Conservation (phyloP, 2,113 vertebrate genomes). For the Bubo bubo region DNA sequence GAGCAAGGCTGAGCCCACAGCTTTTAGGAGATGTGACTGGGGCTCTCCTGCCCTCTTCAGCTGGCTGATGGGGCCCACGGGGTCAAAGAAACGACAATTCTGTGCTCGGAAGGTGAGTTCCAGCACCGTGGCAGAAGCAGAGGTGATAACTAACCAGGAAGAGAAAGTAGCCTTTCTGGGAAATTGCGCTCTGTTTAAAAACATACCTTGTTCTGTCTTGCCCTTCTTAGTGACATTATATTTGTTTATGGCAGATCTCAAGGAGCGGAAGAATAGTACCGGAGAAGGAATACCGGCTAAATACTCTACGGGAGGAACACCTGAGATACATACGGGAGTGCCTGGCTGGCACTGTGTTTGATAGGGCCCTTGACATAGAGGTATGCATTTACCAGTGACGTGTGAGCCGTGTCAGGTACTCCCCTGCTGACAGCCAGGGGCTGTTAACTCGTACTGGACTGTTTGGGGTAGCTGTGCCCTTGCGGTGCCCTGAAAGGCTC, state of each 20-base stretch:
- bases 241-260: conserved; percentile 81
- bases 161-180: not conserved
- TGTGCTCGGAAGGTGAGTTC: not conserved
- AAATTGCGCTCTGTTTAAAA: not conserved
- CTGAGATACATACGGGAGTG: conserved; percentile 82
- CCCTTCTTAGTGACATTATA: not conserved
- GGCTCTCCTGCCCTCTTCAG: not conserved
- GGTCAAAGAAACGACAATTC: not conserved
- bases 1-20: not conserved
- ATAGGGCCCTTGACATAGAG: conserved; percentile 90
- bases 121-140: not conserved
- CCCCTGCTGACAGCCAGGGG: not conserved
- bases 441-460: rapidly evolving
- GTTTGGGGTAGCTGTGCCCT: not conserved
- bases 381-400: conserved; percentile 56
- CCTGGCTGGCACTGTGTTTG: conserved; percentile 86
- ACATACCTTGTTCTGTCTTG: not conserved
- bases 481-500: not conserved
- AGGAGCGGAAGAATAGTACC: conserved; percentile 89
- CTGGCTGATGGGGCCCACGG: not conserved
- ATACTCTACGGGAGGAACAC: conserved; percentile 82
- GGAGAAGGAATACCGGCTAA: conserved; percentile 88
- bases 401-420: not conserved
- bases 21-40: not conserved
- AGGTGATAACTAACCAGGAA: not conserved